Conservation (phyloP, 2,888 invertebrate species). For the Heliothis peltigera region DNA sequence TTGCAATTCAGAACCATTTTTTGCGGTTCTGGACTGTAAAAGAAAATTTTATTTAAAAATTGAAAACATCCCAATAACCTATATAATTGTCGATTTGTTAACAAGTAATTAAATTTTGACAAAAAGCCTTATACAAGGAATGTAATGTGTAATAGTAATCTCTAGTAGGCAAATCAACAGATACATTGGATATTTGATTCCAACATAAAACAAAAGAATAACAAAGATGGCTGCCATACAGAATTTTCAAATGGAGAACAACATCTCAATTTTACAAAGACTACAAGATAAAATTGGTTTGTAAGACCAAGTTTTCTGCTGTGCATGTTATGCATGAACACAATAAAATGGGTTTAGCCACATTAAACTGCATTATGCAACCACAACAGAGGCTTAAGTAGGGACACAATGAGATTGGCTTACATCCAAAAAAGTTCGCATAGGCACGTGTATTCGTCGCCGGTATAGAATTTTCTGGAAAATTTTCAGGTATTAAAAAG, state of each 20-base stretch:
- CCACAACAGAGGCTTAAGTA: slow-evolving; percentile 18
- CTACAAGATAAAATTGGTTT: slow-evolving; percentile 2
- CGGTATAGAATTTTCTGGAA: background rate
- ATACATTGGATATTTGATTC: too few species aligned
- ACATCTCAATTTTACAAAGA: background rate
- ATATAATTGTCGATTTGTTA: too few species aligned
- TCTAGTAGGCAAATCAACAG: too few species aligned
- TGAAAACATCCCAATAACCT: too few species aligned
- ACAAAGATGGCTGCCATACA: too few species aligned
- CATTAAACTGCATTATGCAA: slow-evolving; percentile 23
- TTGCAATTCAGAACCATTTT: too few species aligned
- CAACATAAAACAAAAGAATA: background rate
- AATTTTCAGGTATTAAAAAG: background rate
- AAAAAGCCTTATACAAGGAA: too few species aligned
- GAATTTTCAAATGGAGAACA: background rate
- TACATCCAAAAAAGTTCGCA: slow-evolving; percentile 33
- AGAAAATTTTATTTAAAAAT: too few species aligned
- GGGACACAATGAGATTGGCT: slow-evolving; percentile 37
- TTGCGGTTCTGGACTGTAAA: too few species aligned
- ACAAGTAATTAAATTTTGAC: too few species aligned
- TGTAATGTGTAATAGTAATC: too few species aligned
- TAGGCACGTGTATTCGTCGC: background rate
- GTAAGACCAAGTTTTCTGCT: slow-evolving; percentile 6
- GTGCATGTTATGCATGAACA: slow-evolving; percentile 19
- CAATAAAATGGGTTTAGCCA: slow-evolving; percentile 27